Percentiles rank a stretch among this genome's conserved stretches.
phyloP scores from a whole-genome alignment of 1,140 invertebrate genomes.

The Lasaia peninsularis region DNA sequence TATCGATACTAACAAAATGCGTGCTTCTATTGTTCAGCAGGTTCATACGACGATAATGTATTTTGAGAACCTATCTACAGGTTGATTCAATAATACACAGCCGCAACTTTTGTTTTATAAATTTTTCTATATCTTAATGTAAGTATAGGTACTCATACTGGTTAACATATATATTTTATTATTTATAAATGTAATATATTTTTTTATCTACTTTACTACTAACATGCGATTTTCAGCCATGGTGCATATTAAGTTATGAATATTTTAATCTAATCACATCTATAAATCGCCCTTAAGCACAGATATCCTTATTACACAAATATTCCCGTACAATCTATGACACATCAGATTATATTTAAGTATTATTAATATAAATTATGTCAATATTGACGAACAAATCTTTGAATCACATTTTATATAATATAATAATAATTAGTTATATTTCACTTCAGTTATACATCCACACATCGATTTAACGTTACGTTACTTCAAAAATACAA shows the following conservation, averaged over 20 bases:
- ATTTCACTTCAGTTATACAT: conserved; percentile 27
- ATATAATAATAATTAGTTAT: background rate
- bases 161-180: conserved; percentile 28
- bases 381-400: conserved; percentile 41
- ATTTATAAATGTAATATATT: conserved; percentile 26
- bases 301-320: conserved; percentile 30
- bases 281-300: conserved; percentile 39
- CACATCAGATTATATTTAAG: conserved; percentile 31
- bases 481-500: conserved; percentile 21
- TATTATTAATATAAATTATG: conserved; percentile 15
- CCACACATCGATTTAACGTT: conserved; percentile 35
- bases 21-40: conserved; percentile 37
- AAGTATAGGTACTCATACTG: conserved; percentile 31
- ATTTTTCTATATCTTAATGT: conserved; percentile 31
- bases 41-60: conserved; percentile 31
- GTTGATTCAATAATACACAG: conserved; percentile 52
- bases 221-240: conserved; percentile 46
- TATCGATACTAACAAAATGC: background rate
- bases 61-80: conserved; percentile 39
- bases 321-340: conserved; percentile 35
- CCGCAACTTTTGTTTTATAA: conserved; percentile 39
- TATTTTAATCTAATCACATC: conserved; percentile 38
- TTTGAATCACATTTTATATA: conserved; percentile 58
- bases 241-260: conserved; percentile 42
- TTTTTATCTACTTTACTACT: conserved; percentile 47